These are phyloP conservation scores for Oxycera nigricornis DNA, from an alignment of 2,888 invertebrate species.

Conservation along the genomic window DNA sequence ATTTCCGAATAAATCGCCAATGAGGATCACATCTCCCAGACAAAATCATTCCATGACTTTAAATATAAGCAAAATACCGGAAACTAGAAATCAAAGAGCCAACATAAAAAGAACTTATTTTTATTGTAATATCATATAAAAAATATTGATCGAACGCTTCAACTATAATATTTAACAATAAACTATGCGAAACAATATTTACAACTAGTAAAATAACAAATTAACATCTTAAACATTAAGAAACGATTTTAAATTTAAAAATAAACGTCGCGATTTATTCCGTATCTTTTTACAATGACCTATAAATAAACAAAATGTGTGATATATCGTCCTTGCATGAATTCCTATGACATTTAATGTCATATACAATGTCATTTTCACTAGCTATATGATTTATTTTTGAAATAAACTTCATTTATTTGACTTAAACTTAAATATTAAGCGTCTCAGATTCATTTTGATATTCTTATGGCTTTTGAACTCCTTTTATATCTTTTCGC, in stretches of 20 bases:
- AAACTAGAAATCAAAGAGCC: too few species aligned
- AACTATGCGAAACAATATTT: not conserved
- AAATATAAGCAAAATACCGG: not conserved
- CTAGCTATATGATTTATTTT: conserved; percentile 40
- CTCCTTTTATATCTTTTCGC: not conserved
- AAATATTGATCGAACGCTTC: not conserved
- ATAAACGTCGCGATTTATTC: not conserved
- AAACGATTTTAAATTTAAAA: not conserved
- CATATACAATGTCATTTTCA: conserved; percentile 24
- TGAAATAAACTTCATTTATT: conserved; percentile 32
- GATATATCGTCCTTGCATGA: conserved; percentile 9
- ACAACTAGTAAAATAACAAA: not conserved
- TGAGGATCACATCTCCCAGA: too few species aligned
- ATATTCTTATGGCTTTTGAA: conserved; percentile 1
- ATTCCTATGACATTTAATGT: conserved; percentile 29
- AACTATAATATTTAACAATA: not conserved
- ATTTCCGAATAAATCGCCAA: too few species aligned
- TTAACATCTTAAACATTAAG: not conserved
- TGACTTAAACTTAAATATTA: conserved; percentile 43
- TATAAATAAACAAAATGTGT: not conserved
- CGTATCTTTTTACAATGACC: not conserved
- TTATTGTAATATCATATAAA: conserved; percentile 24
- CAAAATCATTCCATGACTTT: too few species aligned
- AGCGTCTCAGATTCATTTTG: conserved; percentile 34
- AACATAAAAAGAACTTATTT: conserved; percentile 4